A percentile compares a stretch with the other conserved stretches of the same genome.
phyloP scores from a whole-genome alignment of 1,140 invertebrate species.

The Trissolcus basalis region DNA sequence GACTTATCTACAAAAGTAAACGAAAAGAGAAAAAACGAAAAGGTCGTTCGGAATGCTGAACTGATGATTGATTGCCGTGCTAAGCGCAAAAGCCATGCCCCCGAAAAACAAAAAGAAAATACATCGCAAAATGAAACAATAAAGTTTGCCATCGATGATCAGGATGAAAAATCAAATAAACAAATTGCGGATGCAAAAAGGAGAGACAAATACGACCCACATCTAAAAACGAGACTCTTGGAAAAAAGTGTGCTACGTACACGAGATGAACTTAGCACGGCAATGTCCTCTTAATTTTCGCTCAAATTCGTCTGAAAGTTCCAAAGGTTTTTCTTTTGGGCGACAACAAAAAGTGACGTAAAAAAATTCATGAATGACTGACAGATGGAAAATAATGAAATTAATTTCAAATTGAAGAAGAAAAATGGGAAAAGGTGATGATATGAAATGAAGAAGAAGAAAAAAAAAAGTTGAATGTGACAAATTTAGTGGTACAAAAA shows the following conservation, averaged over 20 bases:
- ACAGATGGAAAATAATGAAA: not conserved
- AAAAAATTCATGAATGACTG: not conserved
- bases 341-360: slow-evolving; percentile 11
- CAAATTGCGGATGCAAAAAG: too few relatives aligned
- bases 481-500: slow-evolving; percentile 73
- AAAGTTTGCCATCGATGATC: not conserved
- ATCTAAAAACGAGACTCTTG: slow-evolving; percentile 22
- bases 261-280: slow-evolving; percentile 49
- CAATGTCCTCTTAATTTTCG: slow-evolving; percentile 12
- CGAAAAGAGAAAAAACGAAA: not conserved
- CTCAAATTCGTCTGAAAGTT: slow-evolving; percentile 42
- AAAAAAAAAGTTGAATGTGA: slow-evolving; percentile 17
- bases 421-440: not conserved
- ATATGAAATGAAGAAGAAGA: slow-evolving; percentile 14
- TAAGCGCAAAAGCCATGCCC: slow-evolving; percentile 54
- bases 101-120: slow-evolving; percentile 17
- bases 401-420: not conserved
- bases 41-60: not conserved
- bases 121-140: slow-evolving; percentile 20
- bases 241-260: slow-evolving; percentile 47
- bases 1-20: slow-evolving; percentile 17
- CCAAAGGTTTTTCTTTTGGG: slow-evolving; percentile 26
- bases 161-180: not conserved
- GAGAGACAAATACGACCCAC: slow-evolving; percentile 6
- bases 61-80: slow-evolving; percentile 37